A percentile compares a stretch with the other conserved stretches of the same genome.
Conservation (phyloP, 2,113 vertebrate species). For the Microtus montanus region DNA sequence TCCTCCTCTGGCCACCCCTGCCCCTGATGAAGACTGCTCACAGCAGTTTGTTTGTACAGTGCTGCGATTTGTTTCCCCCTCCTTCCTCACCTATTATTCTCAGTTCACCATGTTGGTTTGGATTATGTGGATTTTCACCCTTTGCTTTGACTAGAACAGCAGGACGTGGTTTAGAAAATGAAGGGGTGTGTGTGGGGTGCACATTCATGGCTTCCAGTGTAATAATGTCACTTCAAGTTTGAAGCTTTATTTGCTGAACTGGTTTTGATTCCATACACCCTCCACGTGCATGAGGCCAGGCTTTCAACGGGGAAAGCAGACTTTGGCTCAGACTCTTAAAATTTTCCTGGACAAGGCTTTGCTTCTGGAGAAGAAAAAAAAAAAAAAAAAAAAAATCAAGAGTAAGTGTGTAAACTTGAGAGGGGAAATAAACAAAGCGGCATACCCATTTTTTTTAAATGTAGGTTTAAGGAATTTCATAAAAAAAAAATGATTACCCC, state of each 20-base stretch:
- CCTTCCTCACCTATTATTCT: conserved; percentile 79
- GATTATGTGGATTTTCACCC: conserved; percentile 85
- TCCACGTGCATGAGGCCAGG: conserved; percentile 37
- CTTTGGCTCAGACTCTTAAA: conserved; percentile 68
- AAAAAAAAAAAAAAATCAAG: conserved; percentile 33
- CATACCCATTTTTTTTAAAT: background rate
- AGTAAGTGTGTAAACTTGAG: background rate
- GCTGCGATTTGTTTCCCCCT: conserved; percentile 68
- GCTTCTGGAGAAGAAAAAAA: conserved; percentile 46
- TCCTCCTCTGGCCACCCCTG: background rate
- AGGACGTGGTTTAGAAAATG: conserved; percentile 79
- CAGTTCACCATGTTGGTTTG: conserved; percentile 82
- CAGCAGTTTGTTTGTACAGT: conserved; percentile 71
- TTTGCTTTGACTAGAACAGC: conserved; percentile 86
- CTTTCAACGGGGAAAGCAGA: conserved; percentile 34
- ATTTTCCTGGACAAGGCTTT: conserved; percentile 76
- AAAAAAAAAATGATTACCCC: conserved; percentile 50
- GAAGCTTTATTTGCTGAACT: conserved; percentile 68
- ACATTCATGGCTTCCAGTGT: conserved; percentile 76
- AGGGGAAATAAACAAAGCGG: background rate
- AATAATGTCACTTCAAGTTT: conserved; percentile 78
- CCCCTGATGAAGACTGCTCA: background rate
- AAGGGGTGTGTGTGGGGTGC: conserved; percentile 42
- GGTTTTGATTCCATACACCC: conserved; percentile 69
- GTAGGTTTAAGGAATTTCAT: conserved; percentile 2